Percentiles rank a stretch among this genome's conserved stretches.
Evolutionary conservation across 1,140 invertebrate species (phyloP).

Genomic region (Hetaerina americana): DNA sequence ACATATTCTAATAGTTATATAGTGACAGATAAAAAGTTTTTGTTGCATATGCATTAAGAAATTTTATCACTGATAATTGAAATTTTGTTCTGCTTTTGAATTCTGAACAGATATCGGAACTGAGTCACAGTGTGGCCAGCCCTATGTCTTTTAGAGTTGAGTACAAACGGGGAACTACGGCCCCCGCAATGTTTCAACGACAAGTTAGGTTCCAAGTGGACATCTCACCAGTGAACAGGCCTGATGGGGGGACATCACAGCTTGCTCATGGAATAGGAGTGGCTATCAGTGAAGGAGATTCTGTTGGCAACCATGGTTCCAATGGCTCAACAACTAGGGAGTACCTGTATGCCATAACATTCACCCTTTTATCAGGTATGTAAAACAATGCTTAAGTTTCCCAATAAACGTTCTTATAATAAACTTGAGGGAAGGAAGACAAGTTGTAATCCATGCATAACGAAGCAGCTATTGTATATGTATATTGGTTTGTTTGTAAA

Average conservation of each 20-base stretch:
- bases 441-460: no score
- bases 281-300: neutral
- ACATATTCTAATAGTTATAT: no score
- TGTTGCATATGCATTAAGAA: no score
- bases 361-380: conserved; percentile 87
- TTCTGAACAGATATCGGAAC: conserved; percentile 77
- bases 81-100: neutral
- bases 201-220: conserved; percentile 89
- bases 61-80: no score
- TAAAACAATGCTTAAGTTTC: neutral
- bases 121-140: conserved; percentile 95
- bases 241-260: conserved; percentile 38
- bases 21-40: no score
- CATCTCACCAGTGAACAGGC: conserved; percentile 30
- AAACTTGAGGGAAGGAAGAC: conserved; percentile 2
- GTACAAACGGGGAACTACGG: conserved; percentile 85
- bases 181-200: conserved; percentile 89
- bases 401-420: neutral
- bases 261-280: neutral
- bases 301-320: conserved; percentile 13
- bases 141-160: conserved; percentile 97
- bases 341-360: conserved; percentile 85
- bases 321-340: conserved; percentile 41
- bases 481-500: no score
- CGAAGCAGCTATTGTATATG: no score